These are phyloP conservation scores for Serranus cabrilla DNA, from an alignment of 2,797 vertebrate genomes.

Conservation along the genomic window DNA sequence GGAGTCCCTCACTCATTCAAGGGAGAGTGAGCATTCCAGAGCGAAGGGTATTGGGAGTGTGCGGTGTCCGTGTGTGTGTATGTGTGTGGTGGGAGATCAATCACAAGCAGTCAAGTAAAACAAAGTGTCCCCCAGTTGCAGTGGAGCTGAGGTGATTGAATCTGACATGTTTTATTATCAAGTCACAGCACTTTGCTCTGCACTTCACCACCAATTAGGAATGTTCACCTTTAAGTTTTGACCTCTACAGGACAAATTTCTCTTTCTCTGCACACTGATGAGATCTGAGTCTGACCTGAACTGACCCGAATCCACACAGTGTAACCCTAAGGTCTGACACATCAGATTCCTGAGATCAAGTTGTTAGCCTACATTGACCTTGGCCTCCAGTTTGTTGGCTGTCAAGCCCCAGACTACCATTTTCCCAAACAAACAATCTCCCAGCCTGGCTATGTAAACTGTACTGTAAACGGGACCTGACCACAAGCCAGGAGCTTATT, in stretches of 20 bases:
- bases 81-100: constrained; percentile 20
- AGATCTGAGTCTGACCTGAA: constrained; percentile 25
- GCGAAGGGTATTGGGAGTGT: not conserved
- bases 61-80: not conserved
- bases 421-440: not conserved
- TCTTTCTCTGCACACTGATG: constrained; percentile 26
- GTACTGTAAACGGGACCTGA: not conserved
- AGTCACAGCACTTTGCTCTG: constrained; percentile 45
- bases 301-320: not conserved
- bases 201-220: constrained; percentile 49
- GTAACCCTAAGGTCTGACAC: constrained; percentile 6
- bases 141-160: constrained; percentile 40
- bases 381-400: not conserved
- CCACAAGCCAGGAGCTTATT: not conserved
- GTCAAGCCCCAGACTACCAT: not conserved
- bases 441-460: not conserved
- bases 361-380: constrained; percentile 25
- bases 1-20: constrained; percentile 12
- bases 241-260: constrained; percentile 27
- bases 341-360: constrained; percentile 1
- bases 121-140: constrained; percentile 32
- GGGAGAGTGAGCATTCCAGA: constrained; percentile 13
- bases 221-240: constrained; percentile 33
- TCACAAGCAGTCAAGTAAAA: constrained; percentile 42
- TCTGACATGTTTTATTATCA: constrained; percentile 61